Percentiles rank a stretch among this genome's conserved stretches.
Evolutionary conservation across 2,113 vertebrate species (phyloP).

Genomic region (Gallinago paraguaiae): DNA sequence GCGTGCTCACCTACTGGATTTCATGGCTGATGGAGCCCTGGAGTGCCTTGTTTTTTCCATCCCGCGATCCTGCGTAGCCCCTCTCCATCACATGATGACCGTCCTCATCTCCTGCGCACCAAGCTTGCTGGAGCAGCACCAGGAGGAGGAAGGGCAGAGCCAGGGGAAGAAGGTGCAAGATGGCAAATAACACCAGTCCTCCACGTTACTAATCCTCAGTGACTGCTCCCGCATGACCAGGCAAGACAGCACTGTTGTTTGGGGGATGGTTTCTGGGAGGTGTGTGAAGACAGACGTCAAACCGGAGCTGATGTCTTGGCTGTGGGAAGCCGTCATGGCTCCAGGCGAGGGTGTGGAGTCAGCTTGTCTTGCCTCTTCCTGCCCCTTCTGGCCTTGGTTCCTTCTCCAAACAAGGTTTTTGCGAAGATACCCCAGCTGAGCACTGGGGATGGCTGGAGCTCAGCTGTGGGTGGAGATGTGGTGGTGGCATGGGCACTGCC

Average conservation of each 20-base stretch:
- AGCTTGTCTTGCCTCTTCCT: constrained; percentile 30
- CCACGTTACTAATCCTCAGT: background rate
- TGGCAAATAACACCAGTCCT: background rate
- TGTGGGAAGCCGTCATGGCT: background rate
- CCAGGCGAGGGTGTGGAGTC: constrained; percentile 3
- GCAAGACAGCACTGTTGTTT: background rate
- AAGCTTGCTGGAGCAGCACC: background rate
- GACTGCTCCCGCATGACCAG: background rate
- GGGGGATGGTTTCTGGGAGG: background rate
- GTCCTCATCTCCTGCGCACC: rapidly evolving
- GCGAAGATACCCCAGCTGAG: background rate
- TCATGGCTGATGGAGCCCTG: background rate
- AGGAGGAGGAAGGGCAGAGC: background rate
- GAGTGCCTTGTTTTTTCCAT: background rate
- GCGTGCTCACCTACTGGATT: background rate
- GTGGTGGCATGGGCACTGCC: background rate
- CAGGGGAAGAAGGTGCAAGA: background rate
- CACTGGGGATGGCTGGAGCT: background rate
- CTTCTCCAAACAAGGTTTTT: background rate
- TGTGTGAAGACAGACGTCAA: constrained; percentile 1
- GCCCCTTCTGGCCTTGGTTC: background rate
- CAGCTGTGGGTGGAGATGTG: background rate
- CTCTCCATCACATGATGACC: rapidly evolving
- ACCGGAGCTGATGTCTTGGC: background rate
- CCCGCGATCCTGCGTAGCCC: rapidly evolving